Base-by-base conservation (phyloP, 2,797 vertebrate species). In the Nannoperca obscura region DNA sequence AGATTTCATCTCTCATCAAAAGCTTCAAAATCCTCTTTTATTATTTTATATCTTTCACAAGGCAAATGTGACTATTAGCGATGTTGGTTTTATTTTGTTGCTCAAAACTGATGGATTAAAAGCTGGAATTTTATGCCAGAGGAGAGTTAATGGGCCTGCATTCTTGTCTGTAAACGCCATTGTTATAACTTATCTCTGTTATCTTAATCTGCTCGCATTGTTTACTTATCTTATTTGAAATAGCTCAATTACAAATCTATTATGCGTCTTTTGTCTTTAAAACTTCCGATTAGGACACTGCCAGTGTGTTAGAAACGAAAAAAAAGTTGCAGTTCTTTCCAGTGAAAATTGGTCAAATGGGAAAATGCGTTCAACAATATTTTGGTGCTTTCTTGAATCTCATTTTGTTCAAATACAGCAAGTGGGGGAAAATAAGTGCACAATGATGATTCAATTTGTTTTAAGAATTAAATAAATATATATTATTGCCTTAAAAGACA, bases 171-270 rank as follows among this genome's bases (percentile, higher is more conserved):
- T 75, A 85, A 88, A 80, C 86, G 53, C 84, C 75, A 85, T 91
- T 92, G 92, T 94, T 93, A 76, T 92, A 80, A 0, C 67, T 88
- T 93, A 93, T 93, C 88, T 80, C 34, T 71, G 47, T 83, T 91
- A 93, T 94, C 93, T 88, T 90, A 89, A 92, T 91, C 92, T 82
- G 86, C 66, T 62, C 40, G 63, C 82, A 86, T 90, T 91, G 92
- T 93, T 86, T 81, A 47, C 82, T 86, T 86, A 87, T 89, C 88
- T 89, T 86, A 83, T 90, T 92, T 88, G 74, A 88, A 94, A 92
- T 82, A 81, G 91, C 89, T 88, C 88, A 89, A 89, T 93, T 93
- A 92, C 84, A 87, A 84, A 90, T 89, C 79, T 88, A 78, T 93
- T 86, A 91, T 91, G 85, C 81, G 59, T 13, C 78, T 63, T 82